Conservation (phyloP, 2,888 invertebrate species). For the Spilarctia lutea region DNA sequence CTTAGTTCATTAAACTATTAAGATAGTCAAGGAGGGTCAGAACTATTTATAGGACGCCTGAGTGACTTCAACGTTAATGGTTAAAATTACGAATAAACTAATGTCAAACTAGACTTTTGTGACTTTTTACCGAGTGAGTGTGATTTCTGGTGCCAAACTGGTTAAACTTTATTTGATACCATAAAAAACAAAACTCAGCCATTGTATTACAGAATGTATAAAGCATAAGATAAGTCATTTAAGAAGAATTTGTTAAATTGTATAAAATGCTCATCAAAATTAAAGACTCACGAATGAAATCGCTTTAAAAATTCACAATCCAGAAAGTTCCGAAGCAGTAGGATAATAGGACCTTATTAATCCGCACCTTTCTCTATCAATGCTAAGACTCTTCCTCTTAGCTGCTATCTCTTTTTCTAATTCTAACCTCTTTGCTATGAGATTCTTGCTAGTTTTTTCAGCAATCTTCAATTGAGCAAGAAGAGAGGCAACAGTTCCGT, state of each 20-base stretch:
- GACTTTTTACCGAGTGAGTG: neutral
- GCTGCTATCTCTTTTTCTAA: constrained; percentile 90
- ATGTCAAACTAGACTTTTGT: neutral
- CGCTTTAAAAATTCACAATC: constrained; percentile 72
- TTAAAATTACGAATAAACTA: neutral
- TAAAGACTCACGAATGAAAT: too few relatives aligned
- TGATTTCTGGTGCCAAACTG: neutral
- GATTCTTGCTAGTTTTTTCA: constrained; percentile 81
- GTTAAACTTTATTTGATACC: neutral
- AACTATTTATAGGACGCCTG: neutral
- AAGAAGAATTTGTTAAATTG: neutral
- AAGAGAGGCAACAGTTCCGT: constrained; percentile 89
- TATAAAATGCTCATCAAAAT: neutral
- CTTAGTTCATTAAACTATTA: neutral
- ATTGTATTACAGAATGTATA: neutral
- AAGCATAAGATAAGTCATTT: neutral
- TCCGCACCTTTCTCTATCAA: constrained; percentile 89
- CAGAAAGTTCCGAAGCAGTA: constrained; percentile 88
- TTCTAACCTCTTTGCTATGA: constrained; percentile 86
- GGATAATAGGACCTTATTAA: constrained; percentile 90
- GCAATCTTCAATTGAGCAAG: constrained; percentile 89
- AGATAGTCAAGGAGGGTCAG: too few relatives aligned
- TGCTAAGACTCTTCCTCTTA: constrained; percentile 89
- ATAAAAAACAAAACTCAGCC: neutral
- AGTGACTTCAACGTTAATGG: neutral